These are phyloP conservation scores for Sitta carolinensis DNA, from an alignment of 2,797 vertebrate species.

Conservation along the genomic window DNA sequence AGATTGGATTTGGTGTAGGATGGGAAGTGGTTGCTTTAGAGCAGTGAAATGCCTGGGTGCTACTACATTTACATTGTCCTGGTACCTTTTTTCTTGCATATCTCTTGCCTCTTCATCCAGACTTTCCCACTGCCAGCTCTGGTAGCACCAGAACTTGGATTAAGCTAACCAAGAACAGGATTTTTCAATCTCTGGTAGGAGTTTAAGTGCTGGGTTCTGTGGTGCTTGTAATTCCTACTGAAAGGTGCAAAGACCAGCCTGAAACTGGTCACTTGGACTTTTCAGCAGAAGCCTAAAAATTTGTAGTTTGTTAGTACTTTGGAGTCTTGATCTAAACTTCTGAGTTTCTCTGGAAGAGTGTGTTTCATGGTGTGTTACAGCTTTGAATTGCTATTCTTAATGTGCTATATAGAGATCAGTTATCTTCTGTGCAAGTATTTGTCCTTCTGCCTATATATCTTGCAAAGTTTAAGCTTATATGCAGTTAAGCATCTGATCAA, in stretches of 20 bases:
- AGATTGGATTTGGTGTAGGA: background rate
- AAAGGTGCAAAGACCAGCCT: background rate
- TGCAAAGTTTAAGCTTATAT: background rate
- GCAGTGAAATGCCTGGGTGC: background rate
- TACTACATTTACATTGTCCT: background rate
- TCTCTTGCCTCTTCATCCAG: background rate
- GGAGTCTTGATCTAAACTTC: background rate
- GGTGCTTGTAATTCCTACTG: background rate
- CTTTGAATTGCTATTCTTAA: background rate
- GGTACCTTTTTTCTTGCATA: background rate
- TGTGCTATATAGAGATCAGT: fast-evolving
- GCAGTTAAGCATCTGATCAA: background rate
- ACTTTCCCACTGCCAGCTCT: background rate
- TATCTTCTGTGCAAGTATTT: background rate
- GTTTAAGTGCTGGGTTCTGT: background rate
- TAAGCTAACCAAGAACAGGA: background rate
- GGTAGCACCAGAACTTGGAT: background rate
- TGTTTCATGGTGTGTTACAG: background rate
- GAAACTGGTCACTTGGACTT: background rate
- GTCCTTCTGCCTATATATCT: background rate
- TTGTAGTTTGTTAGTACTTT: background rate
- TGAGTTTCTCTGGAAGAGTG: background rate
- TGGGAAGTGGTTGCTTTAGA: background rate
- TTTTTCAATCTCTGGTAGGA: background rate
- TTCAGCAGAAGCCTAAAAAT: background rate